phyloP scores from a whole-genome alignment of 2,888 invertebrate genomes.

The Drosophila siamana region DNA sequence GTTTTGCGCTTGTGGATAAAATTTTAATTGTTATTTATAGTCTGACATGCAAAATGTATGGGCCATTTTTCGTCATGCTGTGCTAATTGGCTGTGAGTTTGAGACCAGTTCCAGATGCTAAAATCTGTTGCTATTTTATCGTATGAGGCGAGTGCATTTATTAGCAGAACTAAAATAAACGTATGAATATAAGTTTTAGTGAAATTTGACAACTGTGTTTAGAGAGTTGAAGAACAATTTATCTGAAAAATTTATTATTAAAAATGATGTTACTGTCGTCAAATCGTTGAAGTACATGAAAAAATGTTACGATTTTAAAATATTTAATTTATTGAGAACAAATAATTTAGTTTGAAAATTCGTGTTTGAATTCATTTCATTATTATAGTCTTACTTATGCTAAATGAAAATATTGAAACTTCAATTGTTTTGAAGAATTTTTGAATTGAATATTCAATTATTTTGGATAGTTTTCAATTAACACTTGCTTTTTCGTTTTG shows the following conservation, averaged over 20 bases:
- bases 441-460: too few relatives aligned
- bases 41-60: conserved; percentile 39
- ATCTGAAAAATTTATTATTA: background rate
- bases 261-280: background rate
- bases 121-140: background rate
- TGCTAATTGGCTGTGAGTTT: conserved; percentile 44
- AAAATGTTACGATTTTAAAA: too few relatives aligned
- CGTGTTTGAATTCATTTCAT: too few relatives aligned
- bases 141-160: background rate
- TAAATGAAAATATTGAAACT: too few relatives aligned
- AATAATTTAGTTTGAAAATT: too few relatives aligned
- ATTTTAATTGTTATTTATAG: conserved; percentile 71
- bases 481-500: background rate
- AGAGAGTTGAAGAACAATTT: background rate
- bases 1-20: conserved; percentile 50
- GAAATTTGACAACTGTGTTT: background rate
- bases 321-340: too few relatives aligned
- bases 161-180: background rate
- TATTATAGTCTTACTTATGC: too few relatives aligned
- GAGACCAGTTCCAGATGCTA: conserved; percentile 7
- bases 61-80: conserved; percentile 23
- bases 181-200: background rate
- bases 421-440: too few relatives aligned
- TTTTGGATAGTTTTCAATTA: background rate
- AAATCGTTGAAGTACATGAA: too few relatives aligned